A percentile compares a stretch with the other conserved stretches of the same genome.
Conservation (phyloP, 2,113 vertebrate genomes). For the Etia nguti region DNA sequence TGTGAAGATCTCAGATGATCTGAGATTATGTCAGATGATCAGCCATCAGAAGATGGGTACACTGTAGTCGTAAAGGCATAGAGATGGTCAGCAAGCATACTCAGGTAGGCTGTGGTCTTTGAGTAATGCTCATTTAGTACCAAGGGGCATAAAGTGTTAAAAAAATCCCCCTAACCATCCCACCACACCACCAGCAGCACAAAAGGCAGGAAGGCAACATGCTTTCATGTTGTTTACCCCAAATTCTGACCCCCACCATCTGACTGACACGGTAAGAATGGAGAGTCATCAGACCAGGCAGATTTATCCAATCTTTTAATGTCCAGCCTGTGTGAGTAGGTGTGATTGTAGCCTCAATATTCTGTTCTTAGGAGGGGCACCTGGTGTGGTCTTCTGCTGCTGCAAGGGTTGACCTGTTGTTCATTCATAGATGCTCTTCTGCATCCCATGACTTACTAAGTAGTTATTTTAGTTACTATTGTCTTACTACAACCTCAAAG, state of each 20-base stretch:
- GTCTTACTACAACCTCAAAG: background rate
- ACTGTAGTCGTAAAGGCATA: background rate
- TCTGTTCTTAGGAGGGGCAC: background rate
- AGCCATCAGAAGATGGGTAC: background rate
- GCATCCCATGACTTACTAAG: background rate
- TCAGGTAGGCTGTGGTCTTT: background rate
- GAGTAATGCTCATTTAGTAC: background rate
- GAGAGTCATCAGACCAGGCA: background rate
- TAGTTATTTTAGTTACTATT: background rate
- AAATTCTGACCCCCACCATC: background rate
- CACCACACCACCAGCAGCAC: background rate
- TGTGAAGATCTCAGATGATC: fast-evolving
- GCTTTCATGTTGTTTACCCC: background rate
- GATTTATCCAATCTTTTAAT: background rate
- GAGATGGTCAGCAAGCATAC: background rate
- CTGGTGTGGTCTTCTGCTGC: background rate
- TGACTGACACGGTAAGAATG: fast-evolving
- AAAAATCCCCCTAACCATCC: background rate
- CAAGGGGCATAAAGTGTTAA: background rate
- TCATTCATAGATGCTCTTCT: background rate
- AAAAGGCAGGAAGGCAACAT: background rate
- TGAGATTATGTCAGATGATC: fast-evolving
- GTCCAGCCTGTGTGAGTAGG: background rate
- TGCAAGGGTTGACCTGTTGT: background rate
- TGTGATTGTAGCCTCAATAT: background rate